A percentile compares a stretch with the other conserved stretches of the same genome.
phyloP scores from a whole-genome alignment of 2,888 invertebrate species.

The Caenorhabditis sulstoni region DNA sequence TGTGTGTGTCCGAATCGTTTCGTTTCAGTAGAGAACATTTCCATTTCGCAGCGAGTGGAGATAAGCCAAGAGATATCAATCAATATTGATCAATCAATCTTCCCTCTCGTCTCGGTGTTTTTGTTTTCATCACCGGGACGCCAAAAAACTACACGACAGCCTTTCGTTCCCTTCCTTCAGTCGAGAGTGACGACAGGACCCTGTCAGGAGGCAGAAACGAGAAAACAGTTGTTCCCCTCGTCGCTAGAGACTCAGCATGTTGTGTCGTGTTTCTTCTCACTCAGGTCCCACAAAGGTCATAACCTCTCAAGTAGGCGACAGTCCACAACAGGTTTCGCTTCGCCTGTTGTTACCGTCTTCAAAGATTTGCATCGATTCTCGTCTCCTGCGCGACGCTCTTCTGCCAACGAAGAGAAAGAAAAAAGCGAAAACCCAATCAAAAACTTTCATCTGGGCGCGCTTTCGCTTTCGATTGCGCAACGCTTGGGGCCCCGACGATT shows the following conservation, averaged over 20 bases:
- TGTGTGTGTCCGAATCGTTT: too few species aligned
- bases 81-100: constrained; percentile 37
- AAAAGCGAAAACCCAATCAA: constrained; percentile 49
- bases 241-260: background rate
- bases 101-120: constrained; percentile 20
- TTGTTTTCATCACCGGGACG: constrained; percentile 12
- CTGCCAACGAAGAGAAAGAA: background rate
- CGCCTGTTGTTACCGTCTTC: constrained; percentile 24
- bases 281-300: constrained; percentile 15
- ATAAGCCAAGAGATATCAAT: constrained; percentile 19
- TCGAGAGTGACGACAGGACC: background rate
- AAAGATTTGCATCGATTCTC: constrained; percentile 26
- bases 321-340: constrained; percentile 8
- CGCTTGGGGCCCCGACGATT: constrained; percentile 34
- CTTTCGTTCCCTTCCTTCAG: background rate
- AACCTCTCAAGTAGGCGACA: background rate
- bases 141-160: background rate
- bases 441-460: constrained; percentile 47
- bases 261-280: constrained; percentile 1
- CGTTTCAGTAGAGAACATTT: constrained; percentile 12
- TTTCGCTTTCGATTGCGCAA: constrained; percentile 59
- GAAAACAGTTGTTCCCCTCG: constrained; percentile 3
- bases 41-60: background rate
- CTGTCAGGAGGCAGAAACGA: background rate
- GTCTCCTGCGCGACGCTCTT: constrained; percentile 23